Evolutionary conservation across 92 coral and sea anemone species (phyloP).

Genomic region (Phenganax marumi): DNA sequence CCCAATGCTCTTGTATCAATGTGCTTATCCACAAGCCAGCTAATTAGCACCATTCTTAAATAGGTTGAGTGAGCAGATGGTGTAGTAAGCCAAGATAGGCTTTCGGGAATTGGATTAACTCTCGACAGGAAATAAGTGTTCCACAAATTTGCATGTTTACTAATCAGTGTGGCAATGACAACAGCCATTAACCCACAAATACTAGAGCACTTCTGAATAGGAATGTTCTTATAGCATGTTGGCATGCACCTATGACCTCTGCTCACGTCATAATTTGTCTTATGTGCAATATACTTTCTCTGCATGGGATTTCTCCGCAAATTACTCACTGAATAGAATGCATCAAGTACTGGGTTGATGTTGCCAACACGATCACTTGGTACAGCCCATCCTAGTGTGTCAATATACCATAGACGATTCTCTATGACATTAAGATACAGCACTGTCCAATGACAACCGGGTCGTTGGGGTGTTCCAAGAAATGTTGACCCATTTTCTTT

Average conservation of each 20-base stretch:
- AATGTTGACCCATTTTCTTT: conserved; percentile 21
- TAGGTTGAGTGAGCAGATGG: conserved; percentile 52
- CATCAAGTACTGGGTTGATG: conserved; percentile 38
- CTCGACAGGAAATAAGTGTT: conserved; percentile 34
- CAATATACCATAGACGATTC: conserved; percentile 42
- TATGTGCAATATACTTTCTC: conserved; percentile 52
- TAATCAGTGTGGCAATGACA: conserved; percentile 48
- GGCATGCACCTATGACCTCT: conserved; percentile 13
- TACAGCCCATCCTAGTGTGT: conserved; percentile 34
- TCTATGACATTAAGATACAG: conserved; percentile 35
- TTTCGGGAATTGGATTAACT: neutral
- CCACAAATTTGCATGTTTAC: conserved; percentile 39
- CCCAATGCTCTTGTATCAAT: neutral
- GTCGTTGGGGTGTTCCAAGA: conserved; percentile 43
- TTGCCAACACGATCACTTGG: conserved; percentile 17
- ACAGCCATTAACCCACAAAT: conserved; percentile 47
- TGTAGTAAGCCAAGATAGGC: conserved; percentile 37
- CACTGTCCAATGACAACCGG: conserved; percentile 60
- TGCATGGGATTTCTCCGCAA: conserved; percentile 34
- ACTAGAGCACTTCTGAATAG: conserved; percentile 39
- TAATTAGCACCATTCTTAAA: conserved; percentile 49
- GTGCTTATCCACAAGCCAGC: conserved; percentile 27
- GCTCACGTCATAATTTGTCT: neutral
- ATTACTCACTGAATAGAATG: conserved; percentile 23
- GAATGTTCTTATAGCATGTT: conserved; percentile 24